Base-by-base conservation (phyloP, 2,888 invertebrate genomes). In the Protodeltote pygarga region DNA sequence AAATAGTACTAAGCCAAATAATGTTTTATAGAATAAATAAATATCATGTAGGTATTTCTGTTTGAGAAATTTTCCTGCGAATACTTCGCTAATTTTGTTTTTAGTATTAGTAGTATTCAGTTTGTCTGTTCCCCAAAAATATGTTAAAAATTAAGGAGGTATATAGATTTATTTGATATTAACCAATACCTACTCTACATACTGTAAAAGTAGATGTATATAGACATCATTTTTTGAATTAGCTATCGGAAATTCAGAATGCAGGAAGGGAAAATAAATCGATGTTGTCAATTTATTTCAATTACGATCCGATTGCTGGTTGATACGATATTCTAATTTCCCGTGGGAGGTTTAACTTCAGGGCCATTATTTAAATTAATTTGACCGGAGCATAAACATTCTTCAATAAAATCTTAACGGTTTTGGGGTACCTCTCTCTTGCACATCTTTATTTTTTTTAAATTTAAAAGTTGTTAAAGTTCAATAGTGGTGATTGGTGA, bases 321-420 rank as follows among this genome's bases (percentile, higher is more conserved):
- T 48, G 48, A 48, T 45, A 13, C 25, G 37, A 29, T 39, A 15
- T 28, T 40, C 21, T 42, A 34, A 63, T 65, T 62, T 65, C 38
- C 40, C 39, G 4, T 11, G 37, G 8, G 32, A 33, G 13, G 37
- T 19, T 72, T 85, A 82, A 49, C 14, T 45, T 41, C 14, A 27
- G 20, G 34, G 25, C 21, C 40, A 38, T 53, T 40, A 28, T 34
- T 31, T 23, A 41, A 53, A 48, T 53, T 58, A 53, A 60, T 53
- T 33, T 27, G 34, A 48, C 9, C 25, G 3, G 15, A 6, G 9
- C 5, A 28, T 9, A 14, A 1, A 23, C 6, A 5, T 6, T 8
- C 33, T 13, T 13, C 13, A 9, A 16, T 23, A 33, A 53, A 21
- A 10, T 15, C 9, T 9, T 16, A 25, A 11, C 8, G 4, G 6